Conservation (phyloP, 2,113 vertebrate species). For the Bagarius yarrelli region DNA sequence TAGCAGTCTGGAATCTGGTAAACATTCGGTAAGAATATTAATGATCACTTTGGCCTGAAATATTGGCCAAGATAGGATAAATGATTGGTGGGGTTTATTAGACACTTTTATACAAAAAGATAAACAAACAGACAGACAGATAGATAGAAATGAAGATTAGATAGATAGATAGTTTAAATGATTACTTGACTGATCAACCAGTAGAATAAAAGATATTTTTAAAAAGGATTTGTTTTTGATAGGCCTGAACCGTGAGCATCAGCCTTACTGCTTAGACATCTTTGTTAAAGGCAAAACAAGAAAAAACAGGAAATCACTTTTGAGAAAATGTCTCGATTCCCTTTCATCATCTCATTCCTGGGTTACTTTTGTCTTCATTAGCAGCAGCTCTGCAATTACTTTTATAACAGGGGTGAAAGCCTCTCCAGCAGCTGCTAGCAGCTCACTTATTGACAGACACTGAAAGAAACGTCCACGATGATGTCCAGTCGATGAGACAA, state of each 20-base stretch:
- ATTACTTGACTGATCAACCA: no score
- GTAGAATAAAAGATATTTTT: not conserved
- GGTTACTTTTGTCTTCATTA: constrained; percentile 59
- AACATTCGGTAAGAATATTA: constrained; percentile 43
- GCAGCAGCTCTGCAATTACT: constrained; percentile 32
- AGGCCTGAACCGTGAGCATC: not conserved
- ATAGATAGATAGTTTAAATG: no score
- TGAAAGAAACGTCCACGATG: constrained; percentile 50
- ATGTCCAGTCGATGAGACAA: constrained; percentile 37
- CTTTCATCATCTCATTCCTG: constrained; percentile 44
- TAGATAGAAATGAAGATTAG: not conserved
- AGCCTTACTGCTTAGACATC: not conserved
- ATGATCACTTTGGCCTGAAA: constrained; percentile 43
- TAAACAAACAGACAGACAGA: not conserved
- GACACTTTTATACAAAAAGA: no score
- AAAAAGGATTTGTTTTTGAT: not conserved
- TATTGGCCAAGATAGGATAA: constrained; percentile 12
- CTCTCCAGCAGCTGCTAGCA: constrained; percentile 18
- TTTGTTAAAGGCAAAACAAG: not conserved
- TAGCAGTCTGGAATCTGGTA: constrained; percentile 12
- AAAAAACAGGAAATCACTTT: constrained; percentile 49
- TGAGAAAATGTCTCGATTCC: constrained; percentile 41
- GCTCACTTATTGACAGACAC: constrained; percentile 48
- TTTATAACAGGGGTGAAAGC: constrained; percentile 24
- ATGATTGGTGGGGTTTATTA: no score